Conservation (phyloP, 2,797 vertebrate genomes). For the Alectoris magna region DNA sequence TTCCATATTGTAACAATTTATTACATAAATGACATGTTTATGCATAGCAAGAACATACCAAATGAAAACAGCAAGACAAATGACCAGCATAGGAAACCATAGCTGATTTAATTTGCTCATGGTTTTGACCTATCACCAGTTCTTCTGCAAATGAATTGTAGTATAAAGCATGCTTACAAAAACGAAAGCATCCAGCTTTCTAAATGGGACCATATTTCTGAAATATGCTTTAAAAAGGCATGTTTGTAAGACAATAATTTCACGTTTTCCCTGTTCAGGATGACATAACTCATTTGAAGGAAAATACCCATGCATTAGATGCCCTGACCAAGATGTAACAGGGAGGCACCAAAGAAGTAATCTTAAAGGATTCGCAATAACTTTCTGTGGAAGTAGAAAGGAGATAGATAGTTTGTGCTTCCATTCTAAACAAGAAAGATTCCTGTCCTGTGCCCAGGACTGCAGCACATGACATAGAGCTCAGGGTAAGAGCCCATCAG, state of each 20-base stretch:
- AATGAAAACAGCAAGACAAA: neutral
- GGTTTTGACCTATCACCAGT: constrained; percentile 10
- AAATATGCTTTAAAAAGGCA: neutral
- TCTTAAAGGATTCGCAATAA: neutral
- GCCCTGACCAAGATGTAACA: neutral
- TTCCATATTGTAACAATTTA: neutral
- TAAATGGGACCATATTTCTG: constrained; percentile 26
- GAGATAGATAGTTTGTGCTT: neutral
- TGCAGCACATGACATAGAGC: neutral
- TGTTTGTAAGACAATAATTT: constrained; percentile 12
- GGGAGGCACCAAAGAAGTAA: neutral
- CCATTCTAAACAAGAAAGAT: neutral
- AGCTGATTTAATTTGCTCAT: constrained; percentile 2
- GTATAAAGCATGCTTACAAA: constrained; percentile 26
- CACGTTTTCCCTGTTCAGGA: neutral
- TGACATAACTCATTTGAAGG: neutral
- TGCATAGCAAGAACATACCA: neutral
- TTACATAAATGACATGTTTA: neutral
- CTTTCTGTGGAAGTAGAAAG: neutral
- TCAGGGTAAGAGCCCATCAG: neutral
- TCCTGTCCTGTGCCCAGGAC: neutral
- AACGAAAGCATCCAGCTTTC: neutral
- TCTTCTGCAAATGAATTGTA: constrained; percentile 29
- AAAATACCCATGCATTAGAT: neutral
- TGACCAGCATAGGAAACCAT: neutral